phyloP scores from a whole-genome alignment of 2,888 invertebrate species.

The Eristalis pertinax region DNA sequence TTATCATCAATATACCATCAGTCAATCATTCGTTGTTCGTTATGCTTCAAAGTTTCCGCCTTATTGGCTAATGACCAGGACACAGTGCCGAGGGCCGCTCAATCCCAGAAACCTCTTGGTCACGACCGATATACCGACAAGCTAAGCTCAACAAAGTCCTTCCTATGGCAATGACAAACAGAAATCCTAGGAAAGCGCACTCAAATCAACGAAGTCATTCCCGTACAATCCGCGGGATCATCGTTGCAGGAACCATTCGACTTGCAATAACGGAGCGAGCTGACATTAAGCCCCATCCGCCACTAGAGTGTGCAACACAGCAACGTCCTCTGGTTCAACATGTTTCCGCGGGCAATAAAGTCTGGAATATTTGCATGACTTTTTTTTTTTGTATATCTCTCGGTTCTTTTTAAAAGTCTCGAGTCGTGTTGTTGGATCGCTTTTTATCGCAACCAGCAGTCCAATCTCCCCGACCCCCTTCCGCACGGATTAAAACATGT shows the following conservation, averaged over 20 bases:
- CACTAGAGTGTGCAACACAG: not conserved
- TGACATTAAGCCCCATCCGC: conserved; percentile 9
- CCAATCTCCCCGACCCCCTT: not conserved
- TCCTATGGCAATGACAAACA: not conserved
- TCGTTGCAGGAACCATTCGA: not conserved
- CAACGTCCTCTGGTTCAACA: conserved; percentile 26
- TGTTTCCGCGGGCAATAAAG: conserved; percentile 58
- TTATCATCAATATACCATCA: no score
- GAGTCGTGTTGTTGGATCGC: conserved; percentile 28
- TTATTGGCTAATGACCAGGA: no score
- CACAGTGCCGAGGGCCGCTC: no score
- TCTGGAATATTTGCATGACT: conserved; percentile 64
- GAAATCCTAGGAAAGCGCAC: not conserved
- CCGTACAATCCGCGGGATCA: no score
- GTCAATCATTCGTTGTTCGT: no score
- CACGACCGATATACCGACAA: not conserved
- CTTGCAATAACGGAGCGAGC: conserved; percentile 1
- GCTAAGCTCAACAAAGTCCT: not conserved
- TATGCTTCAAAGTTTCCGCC: no score
- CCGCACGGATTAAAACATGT: conserved; percentile 51
- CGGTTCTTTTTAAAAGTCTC: conserved; percentile 49
- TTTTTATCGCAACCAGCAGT: conserved; percentile 33
- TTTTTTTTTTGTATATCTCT: conserved; percentile 17
- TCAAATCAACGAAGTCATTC: not conserved
- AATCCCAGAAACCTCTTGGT: no score